Conservation (phyloP, 2,888 invertebrate species). For the Drosophila neutralis region DNA sequence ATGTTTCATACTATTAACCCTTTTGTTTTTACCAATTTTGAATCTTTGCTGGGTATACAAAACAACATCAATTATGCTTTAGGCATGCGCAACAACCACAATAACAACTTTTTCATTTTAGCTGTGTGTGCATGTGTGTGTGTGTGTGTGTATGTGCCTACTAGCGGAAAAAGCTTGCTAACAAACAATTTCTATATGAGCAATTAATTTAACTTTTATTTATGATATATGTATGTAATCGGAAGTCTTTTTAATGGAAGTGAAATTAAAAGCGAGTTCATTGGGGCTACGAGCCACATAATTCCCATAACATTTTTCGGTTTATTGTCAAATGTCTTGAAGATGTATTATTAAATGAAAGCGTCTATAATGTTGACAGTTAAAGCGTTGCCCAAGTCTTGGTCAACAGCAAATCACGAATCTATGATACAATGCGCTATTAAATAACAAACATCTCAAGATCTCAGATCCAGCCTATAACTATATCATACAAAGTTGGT, state of each 20-base stretch:
- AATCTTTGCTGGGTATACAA: constrained; percentile 7
- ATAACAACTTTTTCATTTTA: constrained; percentile 42
- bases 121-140: neutral
- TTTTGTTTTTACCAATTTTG: neutral
- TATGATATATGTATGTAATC: constrained; percentile 22
- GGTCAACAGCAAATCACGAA: neutral
- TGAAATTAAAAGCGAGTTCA: constrained; percentile 44
- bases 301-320: constrained; percentile 16
- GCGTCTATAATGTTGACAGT: constrained; percentile 3
- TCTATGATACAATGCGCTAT: neutral
- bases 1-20: neutral
- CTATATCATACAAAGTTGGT: neutral
- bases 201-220: constrained; percentile 61
- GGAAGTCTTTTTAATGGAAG: constrained; percentile 31
- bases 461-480: neutral
- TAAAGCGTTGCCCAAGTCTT: neutral
- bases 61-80: constrained; percentile 34
- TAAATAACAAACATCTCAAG: neutral
- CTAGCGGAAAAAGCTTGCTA: constrained; percentile 43
- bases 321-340: constrained; percentile 14
- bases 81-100: constrained; percentile 41
- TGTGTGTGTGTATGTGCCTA: constrained; percentile 15
- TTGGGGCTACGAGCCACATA: constrained; percentile 7
- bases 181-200: constrained; percentile 44
- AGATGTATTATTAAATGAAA: constrained; percentile 15